Base-by-base conservation (phyloP, 2,797 vertebrate genomes). In the Melanotaenia nigrans region DNA sequence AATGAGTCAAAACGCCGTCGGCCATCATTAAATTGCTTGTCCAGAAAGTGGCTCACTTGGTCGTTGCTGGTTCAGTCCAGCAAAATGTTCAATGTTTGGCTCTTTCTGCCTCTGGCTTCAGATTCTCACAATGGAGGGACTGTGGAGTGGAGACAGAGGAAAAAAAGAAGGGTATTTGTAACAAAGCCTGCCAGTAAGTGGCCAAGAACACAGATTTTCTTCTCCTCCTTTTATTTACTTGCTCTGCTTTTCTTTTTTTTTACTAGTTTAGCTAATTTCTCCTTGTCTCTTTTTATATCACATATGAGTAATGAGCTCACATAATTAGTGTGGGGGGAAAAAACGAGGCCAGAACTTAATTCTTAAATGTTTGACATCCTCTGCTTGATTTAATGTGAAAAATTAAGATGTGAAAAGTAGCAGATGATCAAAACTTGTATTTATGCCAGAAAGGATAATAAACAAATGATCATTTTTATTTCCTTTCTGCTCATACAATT, bases 151-250 rank as follows among this genome's bases (percentile, higher is more conserved):
- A 57, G 73, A 69, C 83, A 61, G 73, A 90, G 88, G 79, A 88
- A 38, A 65, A 92, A 75, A 85, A 87, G 90, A 83, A 40, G 66
- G 4, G 42, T 80, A 38, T 78, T 80, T 83, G 79, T 86, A 79
- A 36, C 63, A 24, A 73, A 65, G 38, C 42, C 72, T 56, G 61
- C 54, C 70, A 84, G 92, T 94, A 71, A 90, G 89, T 79, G 36
- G 36, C 70, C 75, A 77, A 80, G 65, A 68, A 13, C n/a, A 30
- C 59, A 47, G 18, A 65, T 74, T 77, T 73, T 18, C 45, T 72
- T 77, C 20, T 18, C 45, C 71, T 77, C 20, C 28, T 45, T 22
- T 64, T 56, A 36, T 68, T 55, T 78, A 59, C 40, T 71, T 38
- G 11, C 42, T 71, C 30, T 42, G 35, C 55, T 28, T 42, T 16